Conservation (phyloP, 2,888 invertebrate genomes). For the Rotaria socialis region DNA sequence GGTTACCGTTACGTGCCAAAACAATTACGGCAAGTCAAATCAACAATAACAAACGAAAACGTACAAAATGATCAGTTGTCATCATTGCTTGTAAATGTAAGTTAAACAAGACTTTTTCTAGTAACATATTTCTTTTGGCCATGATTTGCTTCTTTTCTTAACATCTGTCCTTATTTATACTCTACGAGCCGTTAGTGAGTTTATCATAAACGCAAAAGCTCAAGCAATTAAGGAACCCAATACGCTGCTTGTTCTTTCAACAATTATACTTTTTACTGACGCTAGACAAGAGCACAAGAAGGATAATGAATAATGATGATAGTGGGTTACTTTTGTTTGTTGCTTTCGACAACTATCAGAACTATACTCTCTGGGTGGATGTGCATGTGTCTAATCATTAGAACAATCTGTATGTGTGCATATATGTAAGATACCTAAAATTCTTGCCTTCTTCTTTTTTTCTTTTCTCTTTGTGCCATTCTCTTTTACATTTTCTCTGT, state of each 20-base stretch:
- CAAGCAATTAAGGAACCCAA: background rate
- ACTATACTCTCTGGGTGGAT: background rate
- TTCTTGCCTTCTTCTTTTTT: background rate
- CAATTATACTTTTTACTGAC: background rate
- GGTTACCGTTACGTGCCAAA: background rate
- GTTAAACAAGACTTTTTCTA: background rate
- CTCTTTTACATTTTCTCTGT: background rate
- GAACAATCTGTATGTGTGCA: background rate
- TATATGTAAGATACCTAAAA: background rate
- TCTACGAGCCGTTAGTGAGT: background rate
- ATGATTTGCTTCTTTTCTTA: background rate
- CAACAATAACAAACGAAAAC: background rate
- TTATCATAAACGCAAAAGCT: background rate
- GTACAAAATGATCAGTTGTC: background rate
- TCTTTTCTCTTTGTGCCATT: background rate
- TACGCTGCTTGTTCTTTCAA: background rate
- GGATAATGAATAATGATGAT: constrained; percentile 4
- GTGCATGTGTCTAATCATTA: background rate
- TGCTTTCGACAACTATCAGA: background rate
- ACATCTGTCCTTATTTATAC: background rate
- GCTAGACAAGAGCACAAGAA: background rate
- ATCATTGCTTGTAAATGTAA: background rate
- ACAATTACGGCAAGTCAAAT: background rate
- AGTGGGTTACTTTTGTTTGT: background rate
- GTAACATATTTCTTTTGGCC: background rate